Conservation (phyloP, 2,113 vertebrate genomes). For the Urocynchramus pylzowi region DNA sequence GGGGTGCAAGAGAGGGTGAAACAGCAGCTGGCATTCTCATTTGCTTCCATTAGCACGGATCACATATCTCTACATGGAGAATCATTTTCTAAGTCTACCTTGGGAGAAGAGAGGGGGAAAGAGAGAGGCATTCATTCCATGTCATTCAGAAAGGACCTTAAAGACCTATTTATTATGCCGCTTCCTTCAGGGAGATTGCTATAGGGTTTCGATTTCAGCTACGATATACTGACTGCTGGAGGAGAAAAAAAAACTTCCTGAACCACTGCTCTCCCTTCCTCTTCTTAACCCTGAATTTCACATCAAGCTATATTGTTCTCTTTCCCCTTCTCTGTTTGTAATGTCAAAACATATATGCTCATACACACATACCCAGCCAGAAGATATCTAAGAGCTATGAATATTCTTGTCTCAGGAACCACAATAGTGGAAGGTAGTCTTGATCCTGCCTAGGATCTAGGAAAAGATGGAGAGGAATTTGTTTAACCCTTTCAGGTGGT, state of each 20-base stretch:
- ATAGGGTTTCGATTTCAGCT: conserved; percentile 62
- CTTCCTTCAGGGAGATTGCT: conserved; percentile 62
- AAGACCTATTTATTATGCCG: conserved; percentile 64
- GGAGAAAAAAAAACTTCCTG: conserved; percentile 44
- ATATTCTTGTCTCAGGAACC: neutral
- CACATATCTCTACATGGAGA: neutral
- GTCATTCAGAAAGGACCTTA: conserved; percentile 65
- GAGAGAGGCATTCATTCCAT: conserved; percentile 43
- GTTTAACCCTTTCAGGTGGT: neutral
- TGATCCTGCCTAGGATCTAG: neutral
- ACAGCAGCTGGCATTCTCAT: conserved; percentile 44
- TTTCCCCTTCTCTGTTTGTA: neutral
- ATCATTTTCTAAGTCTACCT: conserved; percentile 53
- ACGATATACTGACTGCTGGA: conserved; percentile 46
- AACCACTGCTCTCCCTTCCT: neutral
- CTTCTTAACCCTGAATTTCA: neutral
- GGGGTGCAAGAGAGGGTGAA: conserved; percentile 11
- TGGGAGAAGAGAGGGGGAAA: conserved; percentile 28
- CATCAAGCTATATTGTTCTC: neutral
- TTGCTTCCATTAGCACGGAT: conserved; percentile 31
- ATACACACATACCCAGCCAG: neutral
- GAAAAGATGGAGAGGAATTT: neutral
- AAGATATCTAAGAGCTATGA: neutral
- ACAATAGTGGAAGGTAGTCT: neutral
- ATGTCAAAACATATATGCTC: neutral